These are phyloP conservation scores for Carabus problematicus DNA, from an alignment of 2,888 invertebrate species.

Conservation along the genomic window DNA sequence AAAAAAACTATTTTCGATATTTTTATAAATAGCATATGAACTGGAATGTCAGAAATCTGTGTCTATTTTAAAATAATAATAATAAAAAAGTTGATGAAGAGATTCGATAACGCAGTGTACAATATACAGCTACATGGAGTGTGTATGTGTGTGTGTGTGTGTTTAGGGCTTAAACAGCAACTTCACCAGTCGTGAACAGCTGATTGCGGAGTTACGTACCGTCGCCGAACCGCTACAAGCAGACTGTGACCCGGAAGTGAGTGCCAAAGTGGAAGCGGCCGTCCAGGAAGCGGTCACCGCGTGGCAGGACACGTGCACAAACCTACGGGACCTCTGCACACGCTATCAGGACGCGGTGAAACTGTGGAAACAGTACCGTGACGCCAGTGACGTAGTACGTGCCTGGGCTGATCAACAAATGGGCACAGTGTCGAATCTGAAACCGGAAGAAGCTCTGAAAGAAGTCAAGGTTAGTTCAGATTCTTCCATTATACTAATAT, in stretches of 20 bases:
- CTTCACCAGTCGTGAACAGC: conserved; percentile 74
- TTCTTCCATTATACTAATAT: conserved; percentile 3
- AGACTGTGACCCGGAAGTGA: conserved; percentile 73
- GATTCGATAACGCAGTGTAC: too few relatives aligned
- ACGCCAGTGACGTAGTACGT: conserved; percentile 78
- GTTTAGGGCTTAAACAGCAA: conserved; percentile 78
- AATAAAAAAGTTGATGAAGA: too few relatives aligned
- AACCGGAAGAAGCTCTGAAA: conserved; percentile 74
- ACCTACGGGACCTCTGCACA: conserved; percentile 76
- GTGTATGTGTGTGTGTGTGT: too few relatives aligned
- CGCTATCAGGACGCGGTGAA: conserved; percentile 83
- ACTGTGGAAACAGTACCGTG: conserved; percentile 81
- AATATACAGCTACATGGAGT: too few relatives aligned
- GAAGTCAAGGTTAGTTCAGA: conserved; percentile 73
- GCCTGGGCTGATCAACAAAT: conserved; percentile 80
- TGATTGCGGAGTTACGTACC: conserved; percentile 73
- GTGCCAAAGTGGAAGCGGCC: conserved; percentile 75
- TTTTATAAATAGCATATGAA: too few relatives aligned
- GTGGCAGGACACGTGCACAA: conserved; percentile 81
- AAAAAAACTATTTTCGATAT: too few relatives aligned
- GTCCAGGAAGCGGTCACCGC: conserved; percentile 81
- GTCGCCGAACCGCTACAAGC: conserved; percentile 77
- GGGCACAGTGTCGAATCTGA: conserved; percentile 72
- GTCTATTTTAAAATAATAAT: too few relatives aligned
- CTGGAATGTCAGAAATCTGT: too few relatives aligned